phyloP scores from a whole-genome alignment of 2,797 vertebrate species.

The Balearica regulorum region DNA sequence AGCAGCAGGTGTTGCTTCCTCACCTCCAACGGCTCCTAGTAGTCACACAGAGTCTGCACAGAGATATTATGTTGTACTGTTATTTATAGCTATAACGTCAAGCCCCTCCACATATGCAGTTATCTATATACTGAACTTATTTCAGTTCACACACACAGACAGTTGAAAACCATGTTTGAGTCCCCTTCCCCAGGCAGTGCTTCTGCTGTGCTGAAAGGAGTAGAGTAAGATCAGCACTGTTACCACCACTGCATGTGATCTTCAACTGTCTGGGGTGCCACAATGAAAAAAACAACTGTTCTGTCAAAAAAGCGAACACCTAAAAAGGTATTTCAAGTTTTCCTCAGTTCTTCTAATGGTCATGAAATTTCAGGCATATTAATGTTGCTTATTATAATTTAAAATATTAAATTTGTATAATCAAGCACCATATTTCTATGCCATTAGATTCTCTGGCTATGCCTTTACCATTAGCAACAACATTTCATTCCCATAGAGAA shows the following conservation, averaged over 20 bases:
- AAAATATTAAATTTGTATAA: background rate
- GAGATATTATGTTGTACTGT: background rate
- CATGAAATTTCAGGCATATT: background rate
- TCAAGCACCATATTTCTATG: background rate
- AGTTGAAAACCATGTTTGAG: background rate
- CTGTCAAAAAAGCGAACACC: background rate
- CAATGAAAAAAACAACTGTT: background rate
- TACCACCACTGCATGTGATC: background rate
- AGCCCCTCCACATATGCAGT: background rate
- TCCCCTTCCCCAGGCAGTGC: background rate
- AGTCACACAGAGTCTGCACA: background rate
- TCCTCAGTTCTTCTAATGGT: background rate
- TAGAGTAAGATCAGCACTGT: background rate
- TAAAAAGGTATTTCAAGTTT: background rate
- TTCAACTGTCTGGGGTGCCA: background rate
- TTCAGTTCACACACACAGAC: background rate
- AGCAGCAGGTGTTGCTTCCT: background rate
- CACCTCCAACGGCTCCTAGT: accelerated
- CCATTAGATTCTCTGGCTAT: background rate
- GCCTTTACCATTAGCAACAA: background rate
- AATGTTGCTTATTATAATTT: background rate
- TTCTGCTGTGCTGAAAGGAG: background rate
- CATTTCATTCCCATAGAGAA: background rate
- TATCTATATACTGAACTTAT: background rate
- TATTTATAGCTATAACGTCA: background rate